These are phyloP conservation scores for Cenopis cana DNA, from an alignment of 2,888 invertebrate species.

Conservation along the genomic window DNA sequence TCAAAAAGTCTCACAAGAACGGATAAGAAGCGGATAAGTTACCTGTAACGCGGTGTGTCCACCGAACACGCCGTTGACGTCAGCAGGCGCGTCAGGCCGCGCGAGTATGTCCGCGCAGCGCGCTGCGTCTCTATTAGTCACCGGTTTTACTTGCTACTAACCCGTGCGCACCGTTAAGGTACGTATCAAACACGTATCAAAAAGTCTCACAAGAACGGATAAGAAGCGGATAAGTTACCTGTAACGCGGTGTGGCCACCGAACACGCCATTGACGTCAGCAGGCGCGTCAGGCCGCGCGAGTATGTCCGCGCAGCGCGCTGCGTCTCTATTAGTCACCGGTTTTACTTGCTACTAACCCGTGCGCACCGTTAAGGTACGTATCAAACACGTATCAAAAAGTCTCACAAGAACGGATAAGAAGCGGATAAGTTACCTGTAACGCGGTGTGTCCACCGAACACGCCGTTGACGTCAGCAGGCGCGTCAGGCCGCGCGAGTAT, in stretches of 20 bases:
- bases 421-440: neutral
- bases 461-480: constrained; percentile 67
- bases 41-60: constrained; percentile 77
- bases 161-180: constrained; percentile 97
- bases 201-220: neutral
- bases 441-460: constrained; percentile 86
- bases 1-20: neutral
- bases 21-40: neutral
- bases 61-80: constrained; percentile 86
- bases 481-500: constrained; percentile 86
- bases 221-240: too few relatives aligned
- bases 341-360: constrained; percentile 98
- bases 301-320: constrained; percentile 91
- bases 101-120: constrained; percentile 92
- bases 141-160: too few relatives aligned
- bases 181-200: constrained; percentile 91
- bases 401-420: neutral
- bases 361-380: constrained; percentile 96
- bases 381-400: constrained; percentile 87
- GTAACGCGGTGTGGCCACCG: too few relatives aligned
- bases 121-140: constrained; percentile 96
- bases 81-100: constrained; percentile 70
- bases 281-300: constrained; percentile 82
- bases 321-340: constrained; percentile 98
- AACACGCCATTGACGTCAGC: too few relatives aligned